Percentiles rank a stretch among this genome's conserved stretches.
phyloP scores from a whole-genome alignment of 2,888 invertebrate genomes.

The Phoenoteleia sp. region DNA sequence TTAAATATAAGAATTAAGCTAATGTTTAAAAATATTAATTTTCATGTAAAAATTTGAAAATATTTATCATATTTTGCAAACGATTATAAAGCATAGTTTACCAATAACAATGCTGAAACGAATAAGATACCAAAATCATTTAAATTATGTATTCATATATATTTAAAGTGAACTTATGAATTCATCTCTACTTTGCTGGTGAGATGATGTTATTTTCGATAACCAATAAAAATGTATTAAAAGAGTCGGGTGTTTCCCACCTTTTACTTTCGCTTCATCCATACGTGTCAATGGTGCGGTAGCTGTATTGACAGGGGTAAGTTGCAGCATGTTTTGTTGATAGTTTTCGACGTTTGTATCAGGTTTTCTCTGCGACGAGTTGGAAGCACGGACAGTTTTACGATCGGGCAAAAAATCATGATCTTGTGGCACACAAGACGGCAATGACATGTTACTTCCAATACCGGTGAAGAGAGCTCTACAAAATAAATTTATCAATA shows the following conservation, averaged over 20 bases:
- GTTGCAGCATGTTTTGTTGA: conserved; percentile 78
- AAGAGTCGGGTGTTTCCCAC: conserved; percentile 51
- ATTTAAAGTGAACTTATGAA: no score
- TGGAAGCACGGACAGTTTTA: conserved; percentile 38
- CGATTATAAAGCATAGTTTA: no score
- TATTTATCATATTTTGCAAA: no score
- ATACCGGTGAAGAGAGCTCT: conserved; percentile 82
- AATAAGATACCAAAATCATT: no score
- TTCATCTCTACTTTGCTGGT: no score
- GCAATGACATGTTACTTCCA: conserved; percentile 84
- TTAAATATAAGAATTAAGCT: no score
- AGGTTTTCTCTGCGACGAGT: conserved; percentile 46
- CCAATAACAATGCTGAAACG: no score
- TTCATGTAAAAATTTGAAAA: no score
- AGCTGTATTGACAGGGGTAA: conserved; percentile 80
- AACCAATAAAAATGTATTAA: conserved; percentile 68
- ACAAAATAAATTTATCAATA: background rate
- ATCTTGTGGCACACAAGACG: conserved; percentile 82
- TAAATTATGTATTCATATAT: no score
- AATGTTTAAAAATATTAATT: no score
- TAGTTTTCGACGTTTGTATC: conserved; percentile 65
- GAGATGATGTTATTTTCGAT: conserved; percentile 8
- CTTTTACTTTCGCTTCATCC: conserved; percentile 71
- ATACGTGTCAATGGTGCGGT: conserved; percentile 77
- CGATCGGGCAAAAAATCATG: conserved; percentile 76